phyloP scores from a whole-genome alignment of 2,888 invertebrate genomes.

The Platycheirus albimanus region DNA sequence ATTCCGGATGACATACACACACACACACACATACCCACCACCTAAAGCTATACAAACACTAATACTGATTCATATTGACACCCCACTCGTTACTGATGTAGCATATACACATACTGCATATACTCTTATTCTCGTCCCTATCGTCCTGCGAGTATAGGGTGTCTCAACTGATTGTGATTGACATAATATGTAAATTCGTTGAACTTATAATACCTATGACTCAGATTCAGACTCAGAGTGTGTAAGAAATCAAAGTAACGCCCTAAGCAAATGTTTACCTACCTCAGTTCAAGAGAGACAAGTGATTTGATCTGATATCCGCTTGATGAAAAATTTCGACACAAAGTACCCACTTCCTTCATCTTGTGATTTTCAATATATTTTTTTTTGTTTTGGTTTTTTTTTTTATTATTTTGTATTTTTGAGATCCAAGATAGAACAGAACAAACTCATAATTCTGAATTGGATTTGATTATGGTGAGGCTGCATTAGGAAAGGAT shows the following conservation, averaged over 20 bases:
- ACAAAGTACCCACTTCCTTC: conserved; percentile 29
- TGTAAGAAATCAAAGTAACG: conserved; percentile 57
- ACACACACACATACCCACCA: conserved; percentile 6
- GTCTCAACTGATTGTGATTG: conserved; percentile 51
- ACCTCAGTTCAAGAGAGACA: conserved; percentile 48
- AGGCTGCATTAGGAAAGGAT: conserved; percentile 48
- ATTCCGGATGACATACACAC: not conserved
- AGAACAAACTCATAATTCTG: conserved; percentile 66
- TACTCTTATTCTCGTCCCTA: not conserved
- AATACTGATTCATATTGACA: too few species aligned
- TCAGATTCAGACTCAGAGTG: conserved; percentile 35
- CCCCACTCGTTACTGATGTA: conserved; percentile 10
- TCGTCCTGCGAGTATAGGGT: too few species aligned
- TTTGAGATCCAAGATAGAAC: conserved; percentile 68
- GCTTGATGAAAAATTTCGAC: conserved; percentile 35
- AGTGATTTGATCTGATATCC: conserved; percentile 63
- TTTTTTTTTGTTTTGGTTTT: too few species aligned
- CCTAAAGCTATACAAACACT: too few species aligned
- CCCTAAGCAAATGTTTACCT: conserved; percentile 67
- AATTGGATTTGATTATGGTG: conserved; percentile 62
- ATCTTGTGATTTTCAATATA: conserved; percentile 46
- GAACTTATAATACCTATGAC: conserved; percentile 46
- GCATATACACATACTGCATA: too few species aligned
- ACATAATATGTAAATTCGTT: conserved; percentile 53
- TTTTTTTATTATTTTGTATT: too few species aligned